phyloP scores from a whole-genome alignment of 2,888 invertebrate genomes.

The Matsumyia berberina region DNA sequence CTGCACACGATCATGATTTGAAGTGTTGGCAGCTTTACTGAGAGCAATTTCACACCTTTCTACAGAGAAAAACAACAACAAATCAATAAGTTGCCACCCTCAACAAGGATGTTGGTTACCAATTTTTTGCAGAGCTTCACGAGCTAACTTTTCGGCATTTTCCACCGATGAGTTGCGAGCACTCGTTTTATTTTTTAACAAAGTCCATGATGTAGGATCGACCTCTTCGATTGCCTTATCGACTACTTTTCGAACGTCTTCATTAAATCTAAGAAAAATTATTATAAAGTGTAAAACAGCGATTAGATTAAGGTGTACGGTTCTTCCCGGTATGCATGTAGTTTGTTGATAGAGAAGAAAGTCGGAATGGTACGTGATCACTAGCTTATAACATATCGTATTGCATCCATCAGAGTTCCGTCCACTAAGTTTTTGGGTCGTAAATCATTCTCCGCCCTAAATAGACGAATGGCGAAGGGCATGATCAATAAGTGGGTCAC shows the following conservation, averaged over 20 bases:
- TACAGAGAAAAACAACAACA: constrained; percentile 53
- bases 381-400: no score
- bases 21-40: constrained; percentile 79
- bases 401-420: no score
- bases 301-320: no score
- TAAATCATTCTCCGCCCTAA: no score
- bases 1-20: constrained; percentile 84
- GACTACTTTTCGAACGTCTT: constrained; percentile 85
- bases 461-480: no score
- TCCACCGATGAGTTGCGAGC: constrained; percentile 86
- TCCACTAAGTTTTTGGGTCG: no score
- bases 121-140: constrained; percentile 86
- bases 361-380: no score
- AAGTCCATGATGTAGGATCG: constrained; percentile 86
- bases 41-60: constrained; percentile 82
- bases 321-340: no score
- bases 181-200: constrained; percentile 86
- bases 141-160: constrained; percentile 87
- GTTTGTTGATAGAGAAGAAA: no score
- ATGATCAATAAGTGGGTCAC: no score
- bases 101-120: constrained; percentile 81
- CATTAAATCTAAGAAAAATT: constrained; percentile 83
- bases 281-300: no score
- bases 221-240: constrained; percentile 87
- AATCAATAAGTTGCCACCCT: neutral